These are phyloP conservation scores for Sipha maydis DNA, from an alignment of 2,888 invertebrate species.

Conservation along the genomic window DNA sequence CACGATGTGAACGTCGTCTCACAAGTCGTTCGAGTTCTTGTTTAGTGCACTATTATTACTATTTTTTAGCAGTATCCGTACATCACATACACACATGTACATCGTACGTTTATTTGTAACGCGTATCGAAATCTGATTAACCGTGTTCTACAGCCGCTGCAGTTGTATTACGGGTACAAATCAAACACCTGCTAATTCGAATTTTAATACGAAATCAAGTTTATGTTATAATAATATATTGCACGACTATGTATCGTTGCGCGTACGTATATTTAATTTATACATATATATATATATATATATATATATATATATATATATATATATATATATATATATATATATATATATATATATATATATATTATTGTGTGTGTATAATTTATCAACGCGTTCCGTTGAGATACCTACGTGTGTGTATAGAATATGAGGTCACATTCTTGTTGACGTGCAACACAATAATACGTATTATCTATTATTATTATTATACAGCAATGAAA, in stretches of 20 bases:
- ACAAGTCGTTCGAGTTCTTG: neutral
- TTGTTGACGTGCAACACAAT: neutral
- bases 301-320: too few relatives aligned
- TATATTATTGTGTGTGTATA: neutral
- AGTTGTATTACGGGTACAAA: neutral
- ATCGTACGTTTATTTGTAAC: neutral
- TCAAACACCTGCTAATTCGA: neutral
- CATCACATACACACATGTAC: neutral
- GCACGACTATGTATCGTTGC: neutral
- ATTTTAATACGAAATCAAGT: neutral
- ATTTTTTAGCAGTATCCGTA: too few relatives aligned
- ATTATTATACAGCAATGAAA: neutral
- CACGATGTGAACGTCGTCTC: neutral
- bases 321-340: too few relatives aligned
- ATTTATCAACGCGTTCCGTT: neutral
- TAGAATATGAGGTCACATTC: slow-evolving; percentile 22
- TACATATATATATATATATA: too few relatives aligned
- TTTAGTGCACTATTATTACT: neutral
- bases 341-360: too few relatives aligned
- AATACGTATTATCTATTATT: neutral
- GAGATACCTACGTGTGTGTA: neutral
- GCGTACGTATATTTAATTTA: too few relatives aligned
- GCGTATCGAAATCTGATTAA: neutral
- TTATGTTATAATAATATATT: neutral
- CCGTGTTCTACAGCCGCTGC: too few relatives aligned